Base-by-base conservation (phyloP, 2,113 vertebrate species). In the Pitta sordida region DNA sequence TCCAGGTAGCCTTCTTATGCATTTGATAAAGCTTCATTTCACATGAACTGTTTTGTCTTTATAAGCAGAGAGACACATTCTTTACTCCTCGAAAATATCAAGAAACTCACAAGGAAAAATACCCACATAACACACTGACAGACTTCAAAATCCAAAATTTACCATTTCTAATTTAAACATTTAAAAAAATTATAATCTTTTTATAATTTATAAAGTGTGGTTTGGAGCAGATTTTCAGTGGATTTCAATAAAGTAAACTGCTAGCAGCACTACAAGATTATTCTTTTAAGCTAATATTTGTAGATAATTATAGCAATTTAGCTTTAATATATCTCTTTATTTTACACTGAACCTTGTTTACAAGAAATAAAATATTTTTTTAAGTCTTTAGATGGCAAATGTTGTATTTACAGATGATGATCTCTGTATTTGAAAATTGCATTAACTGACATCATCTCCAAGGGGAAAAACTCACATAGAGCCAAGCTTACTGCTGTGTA, bases 261-360 rank as follows among this genome's bases (percentile, higher is more conserved):
- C 52, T 78, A 46, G 69, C 52, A 84, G 56, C 16, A 90, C 53
- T 93, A 84, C 65, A 83, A 87, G 75, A 80, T 85, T 63, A 90
- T 88, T 95, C 24, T 63, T 88, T 92, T 94, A 89, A 94, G 30
- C 24, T 90, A 73, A 59, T 64, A 62, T 52, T 96, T 92, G 55
- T 77, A 70, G 89, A 76, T 85, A 95, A 89, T 91, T 87, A 63
- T 59, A 87, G 27, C 59, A 92, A 48, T 2, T 85, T 89, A 80
- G 65, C 53, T 93, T 91, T 93, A 91, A 83, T 76, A 30, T 70
- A 87, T 59, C 60, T 74, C 83, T 89, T 87, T 65, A 82, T 85
- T 87, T 93, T 83, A 69, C 30, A 16, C 16, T 67, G 51, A 91
- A 92, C 1, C 4, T 29, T 52, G 70, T 83, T 87, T 59, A 63